phyloP scores from a whole-genome alignment of 2,797 vertebrate species.

The Carduelis carduelis region DNA sequence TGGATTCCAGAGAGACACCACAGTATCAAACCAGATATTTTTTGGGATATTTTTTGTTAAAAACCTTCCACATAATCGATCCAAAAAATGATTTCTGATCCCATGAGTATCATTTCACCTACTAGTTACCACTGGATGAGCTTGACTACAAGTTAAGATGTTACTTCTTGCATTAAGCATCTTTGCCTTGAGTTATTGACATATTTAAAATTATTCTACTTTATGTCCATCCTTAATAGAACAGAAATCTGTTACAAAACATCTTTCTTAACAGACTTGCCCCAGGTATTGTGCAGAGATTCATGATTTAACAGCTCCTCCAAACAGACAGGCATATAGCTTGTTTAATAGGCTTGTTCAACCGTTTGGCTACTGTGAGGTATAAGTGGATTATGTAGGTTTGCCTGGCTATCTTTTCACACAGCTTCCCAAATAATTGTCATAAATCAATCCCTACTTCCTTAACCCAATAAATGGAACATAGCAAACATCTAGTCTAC shows the following conservation, averaged over 20 bases:
- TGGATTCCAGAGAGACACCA: background rate
- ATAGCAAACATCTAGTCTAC: conserved; percentile 26
- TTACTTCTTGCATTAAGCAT: conserved; percentile 43
- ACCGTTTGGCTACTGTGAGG: conserved; percentile 58
- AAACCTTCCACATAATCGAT: background rate
- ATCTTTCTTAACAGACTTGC: conserved; percentile 73
- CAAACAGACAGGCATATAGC: conserved; percentile 50
- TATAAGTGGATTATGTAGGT: conserved; percentile 60
- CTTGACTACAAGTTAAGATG: conserved; percentile 43
- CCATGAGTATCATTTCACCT: background rate
- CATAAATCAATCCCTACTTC: conserved; percentile 27
- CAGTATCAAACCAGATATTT: background rate
- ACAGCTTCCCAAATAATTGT: conserved; percentile 58
- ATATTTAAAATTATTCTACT: conserved; percentile 72
- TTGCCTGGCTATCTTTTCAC: conserved; percentile 65
- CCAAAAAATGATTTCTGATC: background rate
- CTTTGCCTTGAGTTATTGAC: conserved; percentile 73
- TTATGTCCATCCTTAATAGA: conserved; percentile 70
- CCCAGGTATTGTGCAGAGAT: conserved; percentile 63
- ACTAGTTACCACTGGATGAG: background rate
- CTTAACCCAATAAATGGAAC: conserved; percentile 63
- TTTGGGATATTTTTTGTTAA: background rate
- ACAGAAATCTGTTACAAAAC: conserved; percentile 67
- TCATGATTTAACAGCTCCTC: conserved; percentile 56
- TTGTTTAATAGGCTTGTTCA: conserved; percentile 68